phyloP scores from a whole-genome alignment of 1,140 invertebrate species.

The Trichogramma pretiosum region DNA sequence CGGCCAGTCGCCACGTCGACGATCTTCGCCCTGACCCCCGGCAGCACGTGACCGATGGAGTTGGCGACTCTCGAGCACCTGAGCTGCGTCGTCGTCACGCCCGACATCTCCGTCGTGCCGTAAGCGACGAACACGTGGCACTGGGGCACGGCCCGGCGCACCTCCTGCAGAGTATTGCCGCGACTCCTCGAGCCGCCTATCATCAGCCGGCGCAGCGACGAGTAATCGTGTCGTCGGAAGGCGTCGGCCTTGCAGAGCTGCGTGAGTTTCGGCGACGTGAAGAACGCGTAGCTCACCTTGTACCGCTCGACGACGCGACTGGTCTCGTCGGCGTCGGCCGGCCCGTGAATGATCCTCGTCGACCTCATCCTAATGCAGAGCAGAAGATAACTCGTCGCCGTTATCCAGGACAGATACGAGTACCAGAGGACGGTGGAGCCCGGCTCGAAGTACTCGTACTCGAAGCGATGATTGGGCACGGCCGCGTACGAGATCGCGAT shows the following conservation, averaged over 20 bases:
- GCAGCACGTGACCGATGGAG: not conserved
- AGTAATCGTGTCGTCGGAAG: not conserved
- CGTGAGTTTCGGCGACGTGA: not conserved
- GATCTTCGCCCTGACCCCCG: not conserved
- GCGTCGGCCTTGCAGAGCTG: not conserved
- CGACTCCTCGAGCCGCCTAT: not conserved
- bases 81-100: not conserved
- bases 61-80: not conserved
- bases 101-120: constrained; percentile 1
- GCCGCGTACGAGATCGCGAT: not conserved
- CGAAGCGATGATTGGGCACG: not conserved
- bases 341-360: constrained; percentile 1
- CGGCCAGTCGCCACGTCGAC: not conserved
- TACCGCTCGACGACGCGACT: constrained; percentile 13
- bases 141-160: not conserved
- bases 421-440: not conserved
- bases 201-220: not conserved
- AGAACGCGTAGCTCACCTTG: constrained; percentile 4
- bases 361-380: not conserved
- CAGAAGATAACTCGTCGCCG: not conserved
- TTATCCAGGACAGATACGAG: constrained; percentile 7
- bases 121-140: not conserved
- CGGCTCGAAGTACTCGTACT: not conserved
- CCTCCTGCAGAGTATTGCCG: not conserved
- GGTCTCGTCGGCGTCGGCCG: constrained; percentile 5